These are phyloP conservation scores for Pollenia amentaria DNA, from an alignment of 2,888 invertebrate species.

Conservation along the genomic window DNA sequence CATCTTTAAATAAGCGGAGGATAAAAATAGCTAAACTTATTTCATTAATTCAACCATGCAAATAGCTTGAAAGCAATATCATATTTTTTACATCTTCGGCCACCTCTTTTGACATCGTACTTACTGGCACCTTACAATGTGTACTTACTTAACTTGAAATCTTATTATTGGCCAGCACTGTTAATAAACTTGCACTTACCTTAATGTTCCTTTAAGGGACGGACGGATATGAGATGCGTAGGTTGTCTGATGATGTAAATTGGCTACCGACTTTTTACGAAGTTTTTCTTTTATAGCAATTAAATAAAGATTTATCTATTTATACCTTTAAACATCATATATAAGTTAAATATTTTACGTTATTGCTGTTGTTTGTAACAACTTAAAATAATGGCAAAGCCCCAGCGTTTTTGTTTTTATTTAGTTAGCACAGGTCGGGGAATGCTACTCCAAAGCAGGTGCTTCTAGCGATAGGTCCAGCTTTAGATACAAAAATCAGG, in stretches of 20 bases:
- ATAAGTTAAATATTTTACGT: too few species aligned
- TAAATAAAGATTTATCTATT: too few species aligned
- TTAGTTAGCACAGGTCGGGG: too few species aligned
- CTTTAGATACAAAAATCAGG: background rate
- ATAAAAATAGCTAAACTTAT: conserved; percentile 63
- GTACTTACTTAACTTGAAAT: conserved; percentile 44
- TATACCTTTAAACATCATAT: too few species aligned
- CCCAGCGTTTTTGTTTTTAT: too few species aligned
- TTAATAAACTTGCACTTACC: conserved; percentile 43
- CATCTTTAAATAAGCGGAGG: background rate
- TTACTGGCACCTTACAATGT: conserved; percentile 47
- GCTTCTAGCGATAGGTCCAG: too few species aligned
- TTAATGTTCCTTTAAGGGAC: background rate
- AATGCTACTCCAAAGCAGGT: too few species aligned
- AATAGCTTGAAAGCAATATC: conserved; percentile 61
- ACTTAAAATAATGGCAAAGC: too few species aligned
- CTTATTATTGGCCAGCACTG: conserved; percentile 39
- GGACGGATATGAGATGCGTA: background rate
- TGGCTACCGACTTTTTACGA: background rate
- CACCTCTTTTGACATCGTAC: conserved; percentile 9
- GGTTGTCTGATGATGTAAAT: conserved; percentile 9
- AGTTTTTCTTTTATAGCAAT: too few species aligned
- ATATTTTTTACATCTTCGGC: conserved; percentile 5
- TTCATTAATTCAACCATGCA: conserved; percentile 67
- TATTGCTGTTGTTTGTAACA: too few species aligned